Evolutionary conservation across 2,888 invertebrate genomes (phyloP).

Genomic region (Diarsia dahlii): DNA sequence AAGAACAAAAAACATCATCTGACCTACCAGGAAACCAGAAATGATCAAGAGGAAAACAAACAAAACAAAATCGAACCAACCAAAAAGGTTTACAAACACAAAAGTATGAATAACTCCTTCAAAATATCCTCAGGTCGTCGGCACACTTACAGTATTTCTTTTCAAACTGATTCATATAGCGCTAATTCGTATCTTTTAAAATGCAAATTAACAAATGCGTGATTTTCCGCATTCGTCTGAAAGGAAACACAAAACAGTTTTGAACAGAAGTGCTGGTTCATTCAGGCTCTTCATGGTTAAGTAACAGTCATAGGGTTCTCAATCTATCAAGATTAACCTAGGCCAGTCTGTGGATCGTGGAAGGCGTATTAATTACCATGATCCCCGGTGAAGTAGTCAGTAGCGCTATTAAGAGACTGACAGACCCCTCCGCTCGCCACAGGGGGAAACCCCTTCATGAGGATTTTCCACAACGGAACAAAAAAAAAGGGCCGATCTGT

Average conservation of each 20-base stretch:
- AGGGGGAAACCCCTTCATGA: no score
- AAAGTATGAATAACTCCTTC: slow-evolving; percentile 49
- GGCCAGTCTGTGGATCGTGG: no score
- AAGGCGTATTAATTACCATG: no score
- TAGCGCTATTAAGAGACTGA: no score
- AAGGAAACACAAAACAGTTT: neutral
- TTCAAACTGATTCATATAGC: slow-evolving; percentile 60
- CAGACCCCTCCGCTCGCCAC: no score
- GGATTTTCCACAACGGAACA: no score
- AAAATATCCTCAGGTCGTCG: slow-evolving; percentile 62
- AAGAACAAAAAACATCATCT: neutral
- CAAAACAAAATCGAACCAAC: slow-evolving; percentile 32
- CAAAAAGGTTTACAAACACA: slow-evolving; percentile 43
- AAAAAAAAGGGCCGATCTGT: no score
- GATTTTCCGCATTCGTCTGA: slow-evolving; percentile 63
- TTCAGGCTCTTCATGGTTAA: neutral
- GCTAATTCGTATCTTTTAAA: slow-evolving; percentile 69
- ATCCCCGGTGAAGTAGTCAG: no score
- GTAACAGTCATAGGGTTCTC: neutral
- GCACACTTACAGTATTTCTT: slow-evolving; percentile 65
- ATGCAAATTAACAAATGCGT: slow-evolving; percentile 69
- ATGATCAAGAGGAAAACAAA: slow-evolving; percentile 6
- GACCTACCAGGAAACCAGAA: slow-evolving; percentile 44
- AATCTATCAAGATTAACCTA: no score
- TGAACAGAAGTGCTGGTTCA: neutral